phyloP scores from a whole-genome alignment of 2,888 invertebrate genomes.

The Amorpha juglandis region DNA sequence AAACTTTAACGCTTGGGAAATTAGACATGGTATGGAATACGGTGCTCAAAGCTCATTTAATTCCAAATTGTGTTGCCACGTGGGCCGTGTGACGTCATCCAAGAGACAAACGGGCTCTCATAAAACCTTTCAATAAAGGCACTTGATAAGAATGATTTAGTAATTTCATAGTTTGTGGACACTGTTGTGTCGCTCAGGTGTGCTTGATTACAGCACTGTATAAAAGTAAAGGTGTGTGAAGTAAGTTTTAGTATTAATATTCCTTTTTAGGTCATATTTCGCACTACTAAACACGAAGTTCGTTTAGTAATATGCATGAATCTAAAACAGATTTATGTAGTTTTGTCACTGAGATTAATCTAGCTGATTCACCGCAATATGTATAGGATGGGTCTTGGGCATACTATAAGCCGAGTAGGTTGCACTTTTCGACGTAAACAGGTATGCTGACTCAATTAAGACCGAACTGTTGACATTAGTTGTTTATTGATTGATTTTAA shows the following conservation, averaged over 20 bases:
- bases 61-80: conserved; percentile 51
- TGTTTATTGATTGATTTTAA: too few relatives aligned
- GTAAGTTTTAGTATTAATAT: conserved; percentile 29
- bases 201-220: conserved; percentile 20
- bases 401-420: too few relatives aligned
- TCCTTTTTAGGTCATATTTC: neutral
- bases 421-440: too few relatives aligned
- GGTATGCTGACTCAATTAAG: too few relatives aligned
- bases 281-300: neutral
- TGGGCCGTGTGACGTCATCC: conserved; percentile 71
- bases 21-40: conserved; percentile 41
- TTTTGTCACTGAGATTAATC: neutral
- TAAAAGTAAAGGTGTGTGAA: conserved; percentile 10
- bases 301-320: too few relatives aligned
- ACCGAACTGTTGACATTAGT: too few relatives aligned
- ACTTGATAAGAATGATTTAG: conserved; percentile 43
- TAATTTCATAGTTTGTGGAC: conserved; percentile 34
- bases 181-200: conserved; percentile 27
- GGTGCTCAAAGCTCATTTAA: conserved; percentile 29
- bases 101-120: conserved; percentile 39
- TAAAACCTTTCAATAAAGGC: conserved; percentile 43
- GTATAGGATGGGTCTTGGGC: too few relatives aligned
- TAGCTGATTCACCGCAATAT: neutral
- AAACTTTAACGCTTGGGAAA: conserved; percentile 41
- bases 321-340: neutral